Base-by-base conservation (phyloP, 2,888 invertebrate species). In the Amblyjoppa proteus region DNA sequence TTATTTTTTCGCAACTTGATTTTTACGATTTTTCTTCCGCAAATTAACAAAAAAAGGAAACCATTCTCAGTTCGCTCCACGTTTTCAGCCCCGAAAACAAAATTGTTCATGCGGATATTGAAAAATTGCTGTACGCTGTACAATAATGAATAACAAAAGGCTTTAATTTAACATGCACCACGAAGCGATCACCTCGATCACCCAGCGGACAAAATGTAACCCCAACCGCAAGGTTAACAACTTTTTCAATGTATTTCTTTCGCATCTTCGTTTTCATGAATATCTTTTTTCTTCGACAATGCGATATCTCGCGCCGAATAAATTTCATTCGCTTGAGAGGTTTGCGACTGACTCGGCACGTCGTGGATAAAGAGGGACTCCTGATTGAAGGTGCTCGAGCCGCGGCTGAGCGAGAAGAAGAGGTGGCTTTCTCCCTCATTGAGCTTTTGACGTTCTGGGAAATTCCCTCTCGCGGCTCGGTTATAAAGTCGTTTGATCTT, bases 401-500 rank as follows among this genome's bases (percentile, higher is more conserved):
- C 13, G 16, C 16, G 70, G 74, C 5, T 34, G 51, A 28, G 51
- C n/a, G 70, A 70, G 31, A 31, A 70, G 49, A 51, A 51, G 28
- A 28, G 34, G 34, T 58, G 61, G 64, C 31, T 71, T 61, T n/a
- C 16, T 75, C 49, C 31, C 64, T 34, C 49, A 31, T 64, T 53
- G 74, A 74, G 61, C 28, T 45, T 31, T 16, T 25, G 34, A 75
- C 61, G 70, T 61, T 64, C n/a, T 6, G 0, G 64, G 31, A 34
- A 64, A 34, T 64, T 68, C 41, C 38, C 38, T 34, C 7, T 71
- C 79, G 20, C 20, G 20, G 20, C 20, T 13, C 9, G 68, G 66
- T 34, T 45, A 80, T 77, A 61, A 28, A 38, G n/a, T 70, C 81
- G 74, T 84, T 84, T 86, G 81, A 81, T 86, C 81, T 84, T 84